Base-by-base conservation (phyloP, 2,797 vertebrate species). In the Takifugu ocellatus region DNA sequence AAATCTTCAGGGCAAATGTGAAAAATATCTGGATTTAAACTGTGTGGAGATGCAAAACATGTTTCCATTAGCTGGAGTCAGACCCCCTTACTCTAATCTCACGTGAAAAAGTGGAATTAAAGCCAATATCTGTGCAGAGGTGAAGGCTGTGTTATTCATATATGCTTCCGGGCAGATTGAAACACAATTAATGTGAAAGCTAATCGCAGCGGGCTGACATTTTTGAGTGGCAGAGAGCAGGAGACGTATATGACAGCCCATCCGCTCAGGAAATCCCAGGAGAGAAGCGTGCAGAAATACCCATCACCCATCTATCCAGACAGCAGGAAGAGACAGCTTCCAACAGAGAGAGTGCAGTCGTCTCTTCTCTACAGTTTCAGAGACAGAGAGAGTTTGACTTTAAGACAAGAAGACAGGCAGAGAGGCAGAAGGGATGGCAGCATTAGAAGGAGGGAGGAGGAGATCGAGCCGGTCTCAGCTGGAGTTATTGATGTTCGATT, bases 401-500 rank as follows among this genome's bases (percentile, higher is more conserved):
- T 25, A 16, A 60, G 47, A 65, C 58, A 58, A 42, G 59, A 54
- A 61, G 26, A 47, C 17, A 61, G 51, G 14, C 21, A 47, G 60
- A 62, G 36, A 54, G 59, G 25, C 33, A 7, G 59, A 44, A 6
- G 17, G 29, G 12, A 45, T n/a, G 45, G 59, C 21, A 45, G 47
- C 36, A 46, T 42, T 24, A 51, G 16, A 45, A 17, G 26, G 27
- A 47, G 27, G 52, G 52, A 47, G 26, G 33, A 25, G 33, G 59
- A 53, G 46, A 72, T 24, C 76, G 39, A 33, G 55, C 56, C 42
- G 56, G 58, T 54, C 75, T 74, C 72, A 80, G 75, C 65, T 73
- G 74, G 72, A 78, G 83, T 85, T 83, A 82, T 83, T 74, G 81
- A 87, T 79, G 80, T 87, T 76, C 79, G 75, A 83, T 87, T 86